Conservation (phyloP, 2,888 invertebrate genomes). For the Drosophila multiciliata region DNA sequence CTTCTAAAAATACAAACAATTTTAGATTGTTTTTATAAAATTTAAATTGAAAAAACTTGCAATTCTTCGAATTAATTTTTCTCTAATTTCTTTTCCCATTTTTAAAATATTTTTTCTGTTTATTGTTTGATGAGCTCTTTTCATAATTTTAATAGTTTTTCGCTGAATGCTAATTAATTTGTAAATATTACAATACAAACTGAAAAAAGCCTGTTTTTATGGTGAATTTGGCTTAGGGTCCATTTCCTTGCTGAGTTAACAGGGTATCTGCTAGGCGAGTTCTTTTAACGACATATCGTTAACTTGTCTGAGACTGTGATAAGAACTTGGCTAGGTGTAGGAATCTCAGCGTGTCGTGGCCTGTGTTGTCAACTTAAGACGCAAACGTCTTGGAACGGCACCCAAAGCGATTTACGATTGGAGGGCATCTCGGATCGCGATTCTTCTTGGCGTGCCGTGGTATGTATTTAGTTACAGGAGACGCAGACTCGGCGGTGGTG, state of each 20-base stretch:
- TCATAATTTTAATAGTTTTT: not conserved
- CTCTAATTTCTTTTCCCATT: not conserved
- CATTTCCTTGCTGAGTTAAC: not conserved
- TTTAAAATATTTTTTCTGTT: not conserved
- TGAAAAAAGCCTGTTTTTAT: not conserved
- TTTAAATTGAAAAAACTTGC: not conserved
- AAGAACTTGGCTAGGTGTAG: conserved; percentile 39
- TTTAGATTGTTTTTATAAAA: not conserved
- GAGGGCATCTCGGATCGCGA: conserved; percentile 4
- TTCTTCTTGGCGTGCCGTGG: not conserved
- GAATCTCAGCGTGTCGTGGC: conserved; percentile 43
- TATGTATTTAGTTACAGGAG: conserved; percentile 31
- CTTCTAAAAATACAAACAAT: not conserved
- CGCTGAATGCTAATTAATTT: too few relatives aligned
- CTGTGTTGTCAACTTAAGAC: conserved; percentile 65
- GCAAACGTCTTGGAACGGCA: conserved; percentile 33
- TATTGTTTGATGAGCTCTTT: not conserved
- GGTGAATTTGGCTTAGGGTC: not conserved
- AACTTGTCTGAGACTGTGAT: conserved; percentile 15
- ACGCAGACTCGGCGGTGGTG: conserved; percentile 39
- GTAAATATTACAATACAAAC: too few relatives aligned
- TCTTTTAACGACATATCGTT: not conserved
- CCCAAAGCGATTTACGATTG: conserved; percentile 63
- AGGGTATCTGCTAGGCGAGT: not conserved
- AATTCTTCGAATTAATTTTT: not conserved